Percentiles rank a stretch among this genome's conserved stretches.
These are phyloP conservation scores for Sminthurides bifidus DNA, from an alignment of 1,140 invertebrate genomes.

Conservation along the genomic window DNA sequence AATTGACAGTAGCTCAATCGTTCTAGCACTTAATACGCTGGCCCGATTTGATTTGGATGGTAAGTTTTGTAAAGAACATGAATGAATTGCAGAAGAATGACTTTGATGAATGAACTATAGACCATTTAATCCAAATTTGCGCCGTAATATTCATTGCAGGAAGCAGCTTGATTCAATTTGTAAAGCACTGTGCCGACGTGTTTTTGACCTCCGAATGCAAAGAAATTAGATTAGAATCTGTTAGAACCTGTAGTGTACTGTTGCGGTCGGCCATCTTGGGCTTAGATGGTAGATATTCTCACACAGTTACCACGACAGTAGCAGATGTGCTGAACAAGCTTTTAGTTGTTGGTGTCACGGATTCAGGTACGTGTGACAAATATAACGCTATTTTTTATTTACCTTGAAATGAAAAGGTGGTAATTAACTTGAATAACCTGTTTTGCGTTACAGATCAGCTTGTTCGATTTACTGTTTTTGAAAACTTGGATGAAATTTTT, in stretches of 20 bases:
- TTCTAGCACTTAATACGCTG: conserved; percentile 83
- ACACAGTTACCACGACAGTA: conserved; percentile 71
- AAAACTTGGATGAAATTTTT: conserved; percentile 85
- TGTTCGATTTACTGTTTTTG: conserved; percentile 84
- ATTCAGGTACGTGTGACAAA: conserved; percentile 48
- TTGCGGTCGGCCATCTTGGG: conserved; percentile 59
- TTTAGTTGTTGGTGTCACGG: conserved; percentile 86
- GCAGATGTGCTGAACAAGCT: conserved; percentile 82
- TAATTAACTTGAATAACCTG: neutral
- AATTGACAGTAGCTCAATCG: conserved; percentile 64
- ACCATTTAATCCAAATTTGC: neutral
- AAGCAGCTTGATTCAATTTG: conserved; percentile 82
- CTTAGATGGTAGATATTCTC: conserved; percentile 44
- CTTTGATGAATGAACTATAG: neutral
- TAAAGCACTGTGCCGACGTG: conserved; percentile 79
- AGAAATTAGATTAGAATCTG: conserved; percentile 86
- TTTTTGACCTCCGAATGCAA: conserved; percentile 84
- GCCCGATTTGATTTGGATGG: conserved; percentile 93
- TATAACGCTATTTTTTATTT: neutral
- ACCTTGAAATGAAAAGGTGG: neutral
- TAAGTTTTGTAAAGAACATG: conserved; percentile 27
- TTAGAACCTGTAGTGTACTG: conserved; percentile 80
- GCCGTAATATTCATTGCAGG: conserved; percentile 41
- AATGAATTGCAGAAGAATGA: neutral
- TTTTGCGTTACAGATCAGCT: conserved; percentile 57